Conservation (phyloP, 2,113 vertebrate genomes). For the Microtus pennsylvanicus region DNA sequence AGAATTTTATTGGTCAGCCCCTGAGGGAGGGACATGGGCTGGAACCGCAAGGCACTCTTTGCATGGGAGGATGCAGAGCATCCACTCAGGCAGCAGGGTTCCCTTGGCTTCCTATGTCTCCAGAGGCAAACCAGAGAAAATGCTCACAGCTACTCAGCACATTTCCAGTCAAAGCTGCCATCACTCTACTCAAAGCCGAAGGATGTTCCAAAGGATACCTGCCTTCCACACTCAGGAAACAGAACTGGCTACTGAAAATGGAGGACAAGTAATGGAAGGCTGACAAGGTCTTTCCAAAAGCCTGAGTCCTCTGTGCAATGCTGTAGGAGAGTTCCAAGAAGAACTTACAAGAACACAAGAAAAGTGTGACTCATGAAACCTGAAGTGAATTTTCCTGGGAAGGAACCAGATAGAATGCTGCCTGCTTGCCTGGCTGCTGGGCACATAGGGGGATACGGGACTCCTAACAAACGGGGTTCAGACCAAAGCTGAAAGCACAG, state of each 20-base stretch:
- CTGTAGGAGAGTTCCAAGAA: background rate
- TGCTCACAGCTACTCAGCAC: background rate
- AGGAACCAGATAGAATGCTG: background rate
- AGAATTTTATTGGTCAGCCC: background rate
- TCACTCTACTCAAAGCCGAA: background rate
- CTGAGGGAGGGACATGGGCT: background rate
- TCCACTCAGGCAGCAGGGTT: background rate
- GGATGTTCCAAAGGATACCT: background rate
- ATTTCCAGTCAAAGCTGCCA: background rate
- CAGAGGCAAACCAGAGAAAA: conserved; percentile 13
- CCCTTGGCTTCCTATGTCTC: background rate
- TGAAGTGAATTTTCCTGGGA: conserved; percentile 26
- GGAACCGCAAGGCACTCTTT: background rate
- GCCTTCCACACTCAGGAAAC: background rate
- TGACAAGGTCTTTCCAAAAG: background rate
- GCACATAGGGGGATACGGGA: background rate
- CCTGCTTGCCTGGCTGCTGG: background rate
- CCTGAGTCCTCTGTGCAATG: background rate
- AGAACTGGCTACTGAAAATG: background rate
- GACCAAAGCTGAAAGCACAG: background rate
- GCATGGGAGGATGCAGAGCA: background rate
- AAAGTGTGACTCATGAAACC: background rate
- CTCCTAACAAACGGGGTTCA: background rate
- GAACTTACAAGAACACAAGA: background rate
- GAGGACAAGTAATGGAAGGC: background rate